phyloP scores from a whole-genome alignment of 2,113 vertebrate genomes.

The Fregetta grallaria region DNA sequence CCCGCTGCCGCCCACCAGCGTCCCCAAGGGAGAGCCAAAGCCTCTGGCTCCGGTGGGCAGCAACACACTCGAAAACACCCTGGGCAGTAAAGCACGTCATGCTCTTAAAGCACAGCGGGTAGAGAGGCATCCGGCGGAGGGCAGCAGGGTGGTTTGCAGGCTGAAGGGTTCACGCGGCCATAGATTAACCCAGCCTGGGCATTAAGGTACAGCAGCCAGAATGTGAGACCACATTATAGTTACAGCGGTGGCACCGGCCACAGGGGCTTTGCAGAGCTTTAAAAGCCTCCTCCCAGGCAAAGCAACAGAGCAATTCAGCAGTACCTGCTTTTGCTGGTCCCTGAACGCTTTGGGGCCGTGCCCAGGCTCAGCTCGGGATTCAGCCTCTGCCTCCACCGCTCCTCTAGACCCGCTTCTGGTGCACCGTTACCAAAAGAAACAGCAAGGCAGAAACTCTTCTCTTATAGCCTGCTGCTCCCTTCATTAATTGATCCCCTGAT shows the following conservation, averaged over 20 bases:
- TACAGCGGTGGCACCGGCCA: accelerated
- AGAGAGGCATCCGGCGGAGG: accelerated
- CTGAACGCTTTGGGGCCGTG: accelerated
- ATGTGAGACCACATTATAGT: accelerated
- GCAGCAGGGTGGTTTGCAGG: accelerated
- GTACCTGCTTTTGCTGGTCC: accelerated
- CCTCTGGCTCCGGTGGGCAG: not conserved
- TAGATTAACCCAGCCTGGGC: accelerated
- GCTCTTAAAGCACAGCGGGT: accelerated
- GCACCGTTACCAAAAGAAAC: accelerated
- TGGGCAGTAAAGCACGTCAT: accelerated
- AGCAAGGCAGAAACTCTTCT: accelerated
- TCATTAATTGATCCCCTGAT: not conserved
- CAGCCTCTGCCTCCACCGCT: accelerated
- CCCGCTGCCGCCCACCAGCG: accelerated
- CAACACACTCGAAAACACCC: accelerated
- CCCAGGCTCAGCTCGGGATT: not conserved
- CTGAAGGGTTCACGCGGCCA: accelerated
- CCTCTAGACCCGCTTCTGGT: accelerated
- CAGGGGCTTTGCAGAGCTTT: not conserved
- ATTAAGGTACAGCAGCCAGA: accelerated
- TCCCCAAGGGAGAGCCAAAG: accelerated
- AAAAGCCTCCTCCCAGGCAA: not conserved
- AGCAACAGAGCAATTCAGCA: accelerated
- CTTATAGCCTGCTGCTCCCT: not conserved